Evolutionary conservation across 2,113 vertebrate genomes (phyloP), one percentile per base, ranked within the genome.

Genomic region (Cyprinus carpio): DNA sequence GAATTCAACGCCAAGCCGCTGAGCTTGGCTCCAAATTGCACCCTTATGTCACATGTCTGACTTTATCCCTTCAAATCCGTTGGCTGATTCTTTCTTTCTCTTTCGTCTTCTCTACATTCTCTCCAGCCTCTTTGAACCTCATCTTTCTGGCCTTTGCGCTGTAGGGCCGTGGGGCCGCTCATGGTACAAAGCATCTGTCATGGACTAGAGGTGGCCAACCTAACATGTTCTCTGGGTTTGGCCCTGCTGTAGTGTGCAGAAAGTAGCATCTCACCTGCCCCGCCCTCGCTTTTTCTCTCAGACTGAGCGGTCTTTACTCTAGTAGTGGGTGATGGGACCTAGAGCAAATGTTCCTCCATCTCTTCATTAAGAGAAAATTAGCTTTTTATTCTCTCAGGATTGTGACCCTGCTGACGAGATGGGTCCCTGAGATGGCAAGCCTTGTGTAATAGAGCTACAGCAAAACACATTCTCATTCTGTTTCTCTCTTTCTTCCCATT

Each of bases 281-380:
- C 69, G 62, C 40, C 18, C 75, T 58, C 51, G 6, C 4, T 16
- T 13, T 31, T 65, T 49, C 18, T 27, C 60, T 81, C 16, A 81
- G 40, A 29, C 43, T 29, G 27, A 69, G 9, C 27, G 7, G 43
- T 81, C 62, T 16, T 20, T 51, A 29, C 43, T 51, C 18, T 23
- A 49, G 25, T 3, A 43, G 43, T 3, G 6, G 40, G 27, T 34
- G 72, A 13, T 40, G 80, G 2, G 18, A 65, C 78, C 58, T 34
- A 40, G 81, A 72, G 67, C 67, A 58, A 82, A 56, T 58, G 31
- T 56, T 83, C 65, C 81, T 58, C 67, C 46, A 25, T 31, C 77
- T 86, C 78, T 81, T 86, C 84, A 86, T 86, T 75, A 86, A 46
- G 51, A 86, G 77, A 81, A 81, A 86, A 86, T 86, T 1, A 81